Base-by-base conservation (phyloP, 1,140 invertebrate genomes). In the Dendroctonus valens region DNA sequence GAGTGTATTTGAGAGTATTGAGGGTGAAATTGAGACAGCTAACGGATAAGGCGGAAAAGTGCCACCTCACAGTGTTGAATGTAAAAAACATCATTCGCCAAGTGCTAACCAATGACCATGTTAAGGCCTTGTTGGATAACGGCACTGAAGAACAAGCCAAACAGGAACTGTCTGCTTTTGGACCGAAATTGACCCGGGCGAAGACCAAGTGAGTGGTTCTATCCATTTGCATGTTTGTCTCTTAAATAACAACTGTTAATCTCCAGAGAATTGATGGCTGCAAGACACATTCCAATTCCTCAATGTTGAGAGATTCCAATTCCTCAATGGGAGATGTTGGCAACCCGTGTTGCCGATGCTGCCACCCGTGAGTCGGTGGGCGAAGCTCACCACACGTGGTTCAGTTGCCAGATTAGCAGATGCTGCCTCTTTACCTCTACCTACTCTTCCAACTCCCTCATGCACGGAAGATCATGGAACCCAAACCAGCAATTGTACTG, bases 21-120 rank as follows among this genome's bases (percentile, higher is more conserved):
- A 85, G 73, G 81, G 83, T 54, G 83, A 86, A 75, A 83, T 90
- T 61, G 87, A 89, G 82, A 49, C 81, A 84, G 14, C 74, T 89
- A 5, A 86, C 87, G 76, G 84, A 84, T 65, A 88, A 89, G 77
- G 86, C 87, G 15, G 79, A 82, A 7, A 88, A 86, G 76, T 84
- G 82, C 41, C 88, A 89, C 74, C 80, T 91, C 41, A 87, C 84
- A 38, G 82, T 83, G 5, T 78, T 75, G 6, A 87, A 89, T 79
- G 87, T 90, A 0, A 89, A 89, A 76, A 87, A 83, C 72, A 87
- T 89, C 59, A 70, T 86, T 0, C 84, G 81, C 85, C 84, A 89
- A 79, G 89, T 95, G 3, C 88, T 93, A 12, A 89, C 87, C 26
- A 92, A 95, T 81, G 89, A 94, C 75, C 87, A 92, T 81, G 91